A percentile compares a stretch with the other conserved stretches of the same genome.
These are phyloP conservation scores for Strigamia transsilvanica DNA, from an alignment of 2,888 invertebrate genomes.

Conservation along the genomic window DNA sequence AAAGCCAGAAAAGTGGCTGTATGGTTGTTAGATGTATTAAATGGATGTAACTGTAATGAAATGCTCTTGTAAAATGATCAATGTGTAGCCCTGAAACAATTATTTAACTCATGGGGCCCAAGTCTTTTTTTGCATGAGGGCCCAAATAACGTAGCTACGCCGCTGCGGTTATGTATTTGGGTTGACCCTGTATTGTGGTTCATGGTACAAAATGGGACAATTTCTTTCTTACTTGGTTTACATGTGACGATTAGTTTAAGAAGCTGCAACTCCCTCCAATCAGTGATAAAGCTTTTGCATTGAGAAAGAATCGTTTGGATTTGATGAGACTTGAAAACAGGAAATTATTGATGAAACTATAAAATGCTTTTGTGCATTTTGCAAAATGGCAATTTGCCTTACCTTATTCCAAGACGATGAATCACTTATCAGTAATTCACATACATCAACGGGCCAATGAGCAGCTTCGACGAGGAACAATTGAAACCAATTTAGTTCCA, in stretches of 20 bases:
- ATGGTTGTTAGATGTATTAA: no score
- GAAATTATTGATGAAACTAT: background rate
- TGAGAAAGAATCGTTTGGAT: background rate
- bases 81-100: no score
- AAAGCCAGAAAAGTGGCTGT: no score
- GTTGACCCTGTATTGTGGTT: no score
- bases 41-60: no score
- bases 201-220: no score
- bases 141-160: no score
- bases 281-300: background rate
- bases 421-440: background rate
- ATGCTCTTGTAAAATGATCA: no score
- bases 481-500: constrained; percentile 61
- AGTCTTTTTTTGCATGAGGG: no score
- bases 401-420: background rate
- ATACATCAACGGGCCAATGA: constrained; percentile 62
- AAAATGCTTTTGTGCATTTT: background rate
- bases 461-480: constrained; percentile 61
- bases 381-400: background rate
- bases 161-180: no score
- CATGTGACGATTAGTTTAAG: background rate
- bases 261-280: background rate
- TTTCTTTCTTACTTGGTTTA: background rate
- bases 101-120: no score
- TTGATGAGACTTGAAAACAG: background rate